Evolutionary conservation across 53 echinoderm and acorn worm genomes (phyloP), one percentile per base, ranked within the genome.

Genomic region (Arbacia lixula): DNA sequence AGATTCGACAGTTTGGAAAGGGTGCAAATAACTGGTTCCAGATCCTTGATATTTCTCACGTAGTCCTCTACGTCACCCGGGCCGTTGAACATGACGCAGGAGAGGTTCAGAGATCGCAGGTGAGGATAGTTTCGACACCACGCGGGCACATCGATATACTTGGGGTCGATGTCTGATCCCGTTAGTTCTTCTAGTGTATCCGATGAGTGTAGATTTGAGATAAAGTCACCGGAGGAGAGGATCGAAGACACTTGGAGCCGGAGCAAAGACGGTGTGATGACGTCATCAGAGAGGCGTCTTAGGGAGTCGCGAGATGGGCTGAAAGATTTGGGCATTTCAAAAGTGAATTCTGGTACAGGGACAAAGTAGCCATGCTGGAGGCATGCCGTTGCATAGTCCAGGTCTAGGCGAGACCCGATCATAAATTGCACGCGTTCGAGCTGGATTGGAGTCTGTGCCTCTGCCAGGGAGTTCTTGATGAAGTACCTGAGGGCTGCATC

Each of bases 91-190:
- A 63, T 30, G 33, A 63, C 11, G 42, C 82, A 81, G 1, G 82
- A 30, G 6, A 81, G 64, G 25, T 61, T 61, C 5, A 81, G 64
- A 16, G 46, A 41, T 28, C 17, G 26, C 33, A 81, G 52, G 35
- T 81, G 62, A 3, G 82, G 82, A 42, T 81, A 81, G 28, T 63
- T 81, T 20, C 64, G 82, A 40, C 82, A 81, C 82, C 62, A 81
- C 12, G 46, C 11, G 0, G 82, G 63, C 9, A 81, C 5, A 50
- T 81, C 64, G 49, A 81, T 63, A 64, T 81, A 81, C 64, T 63
- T 81, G 29, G 82, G 82, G 17, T 81, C 82, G 27, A 81, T 64
- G 6, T 81, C 82, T 8, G n/a, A 31, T 5, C 62, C 82, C 0
- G 5, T n/a, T 26, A 81, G 64, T 46, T 81, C 82, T 63, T 63